These are phyloP conservation scores for Bombus pyrosoma DNA, from an alignment of 1,140 invertebrate species.

Conservation along the genomic window DNA sequence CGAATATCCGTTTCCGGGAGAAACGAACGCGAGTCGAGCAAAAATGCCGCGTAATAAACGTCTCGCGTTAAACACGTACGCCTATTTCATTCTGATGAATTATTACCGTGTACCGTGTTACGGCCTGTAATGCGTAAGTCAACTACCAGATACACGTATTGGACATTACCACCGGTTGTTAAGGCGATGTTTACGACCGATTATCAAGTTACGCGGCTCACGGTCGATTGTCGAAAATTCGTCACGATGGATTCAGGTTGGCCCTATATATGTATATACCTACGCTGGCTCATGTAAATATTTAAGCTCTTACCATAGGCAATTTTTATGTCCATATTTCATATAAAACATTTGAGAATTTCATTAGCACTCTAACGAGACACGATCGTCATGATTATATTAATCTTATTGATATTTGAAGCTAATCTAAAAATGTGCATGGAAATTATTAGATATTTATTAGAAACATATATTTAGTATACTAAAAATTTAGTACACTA, in stretches of 20 bases:
- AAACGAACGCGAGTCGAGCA: slow-evolving; percentile 5
- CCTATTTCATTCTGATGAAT: slow-evolving; percentile 49
- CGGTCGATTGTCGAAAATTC: not conserved
- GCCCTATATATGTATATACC: too few species aligned
- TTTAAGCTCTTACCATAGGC: too few species aligned
- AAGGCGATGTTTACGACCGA: slow-evolving; percentile 62
- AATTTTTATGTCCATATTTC: too few species aligned
- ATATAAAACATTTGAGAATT: too few species aligned
- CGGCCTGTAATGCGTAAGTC: slow-evolving; percentile 47
- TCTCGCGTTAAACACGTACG: slow-evolving; percentile 53
- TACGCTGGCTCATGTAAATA: too few species aligned
- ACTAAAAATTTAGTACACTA: too few species aligned
- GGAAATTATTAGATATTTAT: too few species aligned
- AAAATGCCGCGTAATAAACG: slow-evolving; percentile 54
- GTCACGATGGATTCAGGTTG: not conserved
- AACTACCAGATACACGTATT: slow-evolving; percentile 52
- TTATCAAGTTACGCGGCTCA: slow-evolving; percentile 45
- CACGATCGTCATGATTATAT: too few species aligned
- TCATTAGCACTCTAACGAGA: too few species aligned
- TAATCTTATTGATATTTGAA: too few species aligned
- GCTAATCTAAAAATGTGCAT: too few species aligned
- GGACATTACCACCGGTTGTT: slow-evolving; percentile 51
- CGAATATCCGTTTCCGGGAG: slow-evolving; percentile 16
- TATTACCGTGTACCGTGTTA: slow-evolving; percentile 49
- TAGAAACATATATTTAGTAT: too few species aligned